Conservation (phyloP, 2,888 invertebrate species). For the Eristalis tenax region DNA sequence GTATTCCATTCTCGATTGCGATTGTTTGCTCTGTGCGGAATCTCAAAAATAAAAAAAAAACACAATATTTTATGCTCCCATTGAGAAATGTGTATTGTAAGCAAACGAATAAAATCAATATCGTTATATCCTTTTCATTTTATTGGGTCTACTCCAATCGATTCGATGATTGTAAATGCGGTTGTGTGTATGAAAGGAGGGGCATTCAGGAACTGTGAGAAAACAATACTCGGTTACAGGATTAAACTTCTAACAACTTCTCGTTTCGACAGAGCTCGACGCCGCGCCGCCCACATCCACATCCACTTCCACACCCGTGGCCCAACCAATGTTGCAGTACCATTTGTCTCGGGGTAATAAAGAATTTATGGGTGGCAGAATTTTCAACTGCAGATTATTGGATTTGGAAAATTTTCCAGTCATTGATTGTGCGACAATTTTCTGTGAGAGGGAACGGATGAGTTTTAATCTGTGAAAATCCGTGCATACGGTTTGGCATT, state of each 20-base stretch:
- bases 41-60: constrained; percentile 23
- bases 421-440: constrained; percentile 61
- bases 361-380: constrained; percentile 49
- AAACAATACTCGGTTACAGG: constrained; percentile 58
- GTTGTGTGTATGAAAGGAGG: neutral
- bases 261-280: neutral
- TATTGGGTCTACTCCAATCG: constrained; percentile 51
- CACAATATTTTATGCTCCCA: constrained; percentile 61
- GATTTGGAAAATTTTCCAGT: constrained; percentile 57
- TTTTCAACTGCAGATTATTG: constrained; percentile 67
- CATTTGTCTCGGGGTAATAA: constrained; percentile 51
- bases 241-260: constrained; percentile 61
- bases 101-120: constrained; percentile 62
- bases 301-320: neutral
- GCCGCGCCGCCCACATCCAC: neutral
- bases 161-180: constrained; percentile 16
- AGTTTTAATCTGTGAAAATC: constrained; percentile 64
- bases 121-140: constrained; percentile 61
- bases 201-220: constrained; percentile 13
- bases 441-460: constrained; percentile 31
- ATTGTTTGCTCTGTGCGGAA: neutral
- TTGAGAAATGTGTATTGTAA: constrained; percentile 53
- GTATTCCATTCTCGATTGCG: constrained; percentile 22
- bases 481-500: constrained; percentile 54
- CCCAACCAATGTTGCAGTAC: constrained; percentile 23